These are phyloP conservation scores for Cryptus viduatorius DNA, from an alignment of 2,888 invertebrate species.

Conservation along the genomic window DNA sequence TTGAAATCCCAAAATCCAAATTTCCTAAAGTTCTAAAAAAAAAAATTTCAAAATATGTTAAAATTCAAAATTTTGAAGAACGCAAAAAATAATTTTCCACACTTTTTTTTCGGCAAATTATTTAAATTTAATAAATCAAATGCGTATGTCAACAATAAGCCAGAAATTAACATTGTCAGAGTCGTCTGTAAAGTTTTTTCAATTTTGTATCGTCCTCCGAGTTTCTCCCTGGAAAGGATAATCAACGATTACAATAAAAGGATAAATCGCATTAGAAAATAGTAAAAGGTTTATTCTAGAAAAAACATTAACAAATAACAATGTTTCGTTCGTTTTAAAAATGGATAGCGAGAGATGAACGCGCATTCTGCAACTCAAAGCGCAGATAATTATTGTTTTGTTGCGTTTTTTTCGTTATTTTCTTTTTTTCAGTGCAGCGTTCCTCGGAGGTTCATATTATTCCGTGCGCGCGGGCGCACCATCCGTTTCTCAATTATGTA, in stretches of 20 bases:
- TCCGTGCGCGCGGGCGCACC: background rate
- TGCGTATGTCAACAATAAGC: no score
- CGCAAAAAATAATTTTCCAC: no score
- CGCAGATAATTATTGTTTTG: conserved; percentile 21
- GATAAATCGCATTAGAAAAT: conserved; percentile 73
- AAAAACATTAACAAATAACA: conserved; percentile 80
- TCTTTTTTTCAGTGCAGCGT: background rate
- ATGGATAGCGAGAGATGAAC: conserved; percentile 41
- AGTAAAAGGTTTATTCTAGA: conserved; percentile 80
- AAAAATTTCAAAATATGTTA: no score
- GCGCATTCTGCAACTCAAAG: background rate
- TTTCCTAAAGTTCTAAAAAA: no score
- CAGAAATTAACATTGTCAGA: no score
- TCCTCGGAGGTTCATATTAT: background rate
- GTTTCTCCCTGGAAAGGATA: background rate
- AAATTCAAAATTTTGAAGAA: no score
- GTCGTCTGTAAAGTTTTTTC: background rate
- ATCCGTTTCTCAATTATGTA: background rate
- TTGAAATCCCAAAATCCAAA: no score
- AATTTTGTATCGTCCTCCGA: background rate
- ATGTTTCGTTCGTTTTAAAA: conserved; percentile 65
- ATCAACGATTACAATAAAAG: background rate
- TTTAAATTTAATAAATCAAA: no score
- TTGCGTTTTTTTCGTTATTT: conserved; percentile 10
- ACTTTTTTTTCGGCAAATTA: no score